A percentile compares a stretch with the other conserved stretches of the same genome.
Evolutionary conservation across 2,888 invertebrate species (phyloP).

Genomic region (Drosophila paramelanica): DNA sequence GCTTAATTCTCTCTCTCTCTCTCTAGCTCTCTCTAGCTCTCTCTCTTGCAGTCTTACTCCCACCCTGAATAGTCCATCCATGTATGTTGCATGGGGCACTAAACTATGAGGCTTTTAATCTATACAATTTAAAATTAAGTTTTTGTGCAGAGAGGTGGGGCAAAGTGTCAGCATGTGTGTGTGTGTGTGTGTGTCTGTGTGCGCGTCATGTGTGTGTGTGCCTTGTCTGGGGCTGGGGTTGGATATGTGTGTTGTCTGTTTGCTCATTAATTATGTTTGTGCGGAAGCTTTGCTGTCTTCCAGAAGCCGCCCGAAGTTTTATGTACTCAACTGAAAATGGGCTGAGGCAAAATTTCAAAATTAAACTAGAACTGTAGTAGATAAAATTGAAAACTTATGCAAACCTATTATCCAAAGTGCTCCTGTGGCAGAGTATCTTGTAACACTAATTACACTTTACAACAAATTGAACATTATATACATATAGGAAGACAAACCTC

Average conservation of each 20-base stretch:
- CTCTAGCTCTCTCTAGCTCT: background rate
- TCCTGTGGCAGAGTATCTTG: background rate
- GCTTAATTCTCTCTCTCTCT: conserved; percentile 4
- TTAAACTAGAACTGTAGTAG: background rate
- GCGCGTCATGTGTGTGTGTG: conserved; percentile 10
- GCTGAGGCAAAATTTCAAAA: background rate
- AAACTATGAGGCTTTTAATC: conserved; percentile 76
- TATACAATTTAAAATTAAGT: conserved; percentile 77
- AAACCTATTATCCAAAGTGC: background rate
- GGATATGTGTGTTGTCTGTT: conserved; percentile 30
- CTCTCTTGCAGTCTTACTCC: background rate
- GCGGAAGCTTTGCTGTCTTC: conserved; percentile 43
- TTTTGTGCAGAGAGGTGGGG: conserved; percentile 34
- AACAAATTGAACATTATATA: too few species aligned
- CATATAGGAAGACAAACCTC: too few species aligned
- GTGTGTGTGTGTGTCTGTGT: conserved; percentile 1
- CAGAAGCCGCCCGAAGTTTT: conserved; percentile 29
- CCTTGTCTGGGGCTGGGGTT: too few species aligned
- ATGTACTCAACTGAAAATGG: conserved; percentile 4
- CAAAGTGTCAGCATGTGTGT: conserved; percentile 8
- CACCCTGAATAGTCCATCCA: conserved; percentile 11
- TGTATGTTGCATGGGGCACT: conserved; percentile 26
- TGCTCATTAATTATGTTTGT: conserved; percentile 74
- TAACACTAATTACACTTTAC: background rate
- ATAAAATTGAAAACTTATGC: background rate